phyloP scores from a whole-genome alignment of 1,140 invertebrate genomes.

The Philotrypesis tridentata region DNA sequence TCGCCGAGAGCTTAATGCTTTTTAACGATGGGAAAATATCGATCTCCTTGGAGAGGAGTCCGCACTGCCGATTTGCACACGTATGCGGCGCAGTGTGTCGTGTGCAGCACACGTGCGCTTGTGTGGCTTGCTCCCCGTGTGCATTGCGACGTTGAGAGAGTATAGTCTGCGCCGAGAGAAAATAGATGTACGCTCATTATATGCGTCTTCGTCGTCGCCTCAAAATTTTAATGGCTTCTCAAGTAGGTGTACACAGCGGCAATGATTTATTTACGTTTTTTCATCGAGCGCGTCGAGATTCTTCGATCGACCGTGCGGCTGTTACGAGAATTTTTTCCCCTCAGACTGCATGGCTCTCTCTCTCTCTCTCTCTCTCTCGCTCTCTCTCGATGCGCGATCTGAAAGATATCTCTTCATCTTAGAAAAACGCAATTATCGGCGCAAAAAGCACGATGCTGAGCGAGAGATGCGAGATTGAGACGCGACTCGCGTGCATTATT shows the following conservation, averaged over 20 bases:
- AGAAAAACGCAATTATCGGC: constrained; percentile 9
- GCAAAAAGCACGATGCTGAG: not conserved
- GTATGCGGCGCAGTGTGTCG: not conserved
- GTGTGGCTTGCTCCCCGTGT: not conserved
- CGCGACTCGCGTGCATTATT: not conserved
- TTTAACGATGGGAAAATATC: constrained; percentile 32
- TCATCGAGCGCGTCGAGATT: not conserved
- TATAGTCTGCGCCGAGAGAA: not conserved
- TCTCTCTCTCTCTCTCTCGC: too few species aligned
- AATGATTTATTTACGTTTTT: constrained; percentile 7
- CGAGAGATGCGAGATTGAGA: not conserved
- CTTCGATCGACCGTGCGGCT: not conserved
- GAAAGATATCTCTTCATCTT: not conserved
- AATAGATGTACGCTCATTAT: constrained; percentile 12
- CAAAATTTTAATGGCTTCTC: constrained; percentile 1
- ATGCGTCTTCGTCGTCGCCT: not conserved
- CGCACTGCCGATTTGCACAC: not conserved
- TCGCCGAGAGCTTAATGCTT: constrained; percentile 7
- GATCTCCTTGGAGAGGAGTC: constrained; percentile 9
- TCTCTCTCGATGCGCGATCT: too few species aligned
- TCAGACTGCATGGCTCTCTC: constrained; percentile 4
- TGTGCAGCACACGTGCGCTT: not conserved
- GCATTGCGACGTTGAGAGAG: not conserved
- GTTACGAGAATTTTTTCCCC: not conserved
- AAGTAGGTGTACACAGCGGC: not conserved